Evolutionary conservation across 2,888 invertebrate species (phyloP), one percentile per base, ranked within the genome.

Genomic region (Drosophila subquinaria): DNA sequence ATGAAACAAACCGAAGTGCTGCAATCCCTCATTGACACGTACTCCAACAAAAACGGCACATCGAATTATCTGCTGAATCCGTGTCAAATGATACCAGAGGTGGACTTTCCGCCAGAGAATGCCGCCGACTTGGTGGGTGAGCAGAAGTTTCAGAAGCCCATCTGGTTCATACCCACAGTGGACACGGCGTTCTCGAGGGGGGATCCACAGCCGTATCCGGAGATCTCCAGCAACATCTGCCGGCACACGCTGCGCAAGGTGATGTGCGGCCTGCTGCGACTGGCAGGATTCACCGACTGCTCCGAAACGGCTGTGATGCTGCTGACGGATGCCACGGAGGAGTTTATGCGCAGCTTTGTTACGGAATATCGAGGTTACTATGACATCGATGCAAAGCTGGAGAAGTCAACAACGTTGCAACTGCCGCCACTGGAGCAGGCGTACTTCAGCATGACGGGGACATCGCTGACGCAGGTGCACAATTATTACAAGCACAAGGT

Each of bases 1-100:
- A 93, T 93, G 92, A 92, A 93, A 52, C 93, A 93, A 78, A 92
- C 92, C 0, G 93, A 93, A 76, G 90, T 92, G 82, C 78, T 93
- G 27, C 92, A 92, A 56, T 91, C 92, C 0, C 81, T 93, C 2
- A 93, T 93, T 33, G 93, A 93, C 65, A 92, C 92, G 0, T 93
- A 92, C 52, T 91, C 92, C 0, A 92, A 92, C 55, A 92, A 92
- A 82, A 91, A 92, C 57, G 92, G 92, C 1, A 82, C 89, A 0
- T 91, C 91, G 6, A 92, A 91, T 57, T 92, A 92, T 69, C 74
- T 92, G 11, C 71, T 92, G 0, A 93, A 92, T 75, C 92, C 92
- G 8, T 91, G 92, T 51, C 92, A 92, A 84, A 90, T 93, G 88
- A 92, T 93, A 81, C 93, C 93, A 4, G 91, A 93, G 73, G 91